phyloP scores from a whole-genome alignment of 1,140 invertebrate species.

The Euwallacea similis region DNA sequence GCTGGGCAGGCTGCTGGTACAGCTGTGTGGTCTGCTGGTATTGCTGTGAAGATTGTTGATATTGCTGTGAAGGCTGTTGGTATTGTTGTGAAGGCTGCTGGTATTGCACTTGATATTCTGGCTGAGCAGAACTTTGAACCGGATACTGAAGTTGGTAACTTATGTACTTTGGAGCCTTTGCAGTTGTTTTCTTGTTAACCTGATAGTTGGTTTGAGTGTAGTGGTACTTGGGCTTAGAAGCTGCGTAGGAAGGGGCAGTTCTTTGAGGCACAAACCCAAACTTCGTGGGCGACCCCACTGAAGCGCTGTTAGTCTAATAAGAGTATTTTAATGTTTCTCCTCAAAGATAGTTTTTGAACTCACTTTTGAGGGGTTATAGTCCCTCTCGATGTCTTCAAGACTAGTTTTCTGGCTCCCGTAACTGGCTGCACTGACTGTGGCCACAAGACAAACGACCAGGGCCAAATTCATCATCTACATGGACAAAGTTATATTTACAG shows the following conservation, averaged over 20 bases:
- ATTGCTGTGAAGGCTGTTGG: neutral
- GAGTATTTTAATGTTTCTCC: conserved; percentile 1
- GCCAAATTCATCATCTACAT: too few relatives aligned
- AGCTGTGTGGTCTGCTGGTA: conserved; percentile 1
- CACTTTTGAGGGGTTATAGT: conserved; percentile 30
- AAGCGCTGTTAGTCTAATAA: conserved; percentile 13
- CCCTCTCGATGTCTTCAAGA: conserved; percentile 46
- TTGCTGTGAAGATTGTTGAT: conserved; percentile 26
- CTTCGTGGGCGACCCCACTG: conserved; percentile 39
- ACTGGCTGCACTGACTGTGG: too few relatives aligned
- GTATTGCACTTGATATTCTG: conserved; percentile 12
- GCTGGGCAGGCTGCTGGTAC: conserved; percentile 32
- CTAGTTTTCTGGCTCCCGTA: conserved; percentile 40
- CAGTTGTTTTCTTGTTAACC: conserved; percentile 13
- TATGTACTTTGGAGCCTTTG: neutral
- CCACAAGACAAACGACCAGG: too few relatives aligned
- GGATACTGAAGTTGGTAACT: conserved; percentile 3
- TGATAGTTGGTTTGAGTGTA: conserved; percentile 36
- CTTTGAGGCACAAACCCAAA: conserved; percentile 44
- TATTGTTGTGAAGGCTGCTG: conserved; percentile 24
- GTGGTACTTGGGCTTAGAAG: conserved; percentile 37
- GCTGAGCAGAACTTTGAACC: neutral
- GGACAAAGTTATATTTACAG: too few relatives aligned
- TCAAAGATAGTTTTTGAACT: conserved; percentile 2
- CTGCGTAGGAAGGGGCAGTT: conserved; percentile 41